Conservation (phyloP, 2,797 vertebrate species). For the Crenuchus spilurus region DNA sequence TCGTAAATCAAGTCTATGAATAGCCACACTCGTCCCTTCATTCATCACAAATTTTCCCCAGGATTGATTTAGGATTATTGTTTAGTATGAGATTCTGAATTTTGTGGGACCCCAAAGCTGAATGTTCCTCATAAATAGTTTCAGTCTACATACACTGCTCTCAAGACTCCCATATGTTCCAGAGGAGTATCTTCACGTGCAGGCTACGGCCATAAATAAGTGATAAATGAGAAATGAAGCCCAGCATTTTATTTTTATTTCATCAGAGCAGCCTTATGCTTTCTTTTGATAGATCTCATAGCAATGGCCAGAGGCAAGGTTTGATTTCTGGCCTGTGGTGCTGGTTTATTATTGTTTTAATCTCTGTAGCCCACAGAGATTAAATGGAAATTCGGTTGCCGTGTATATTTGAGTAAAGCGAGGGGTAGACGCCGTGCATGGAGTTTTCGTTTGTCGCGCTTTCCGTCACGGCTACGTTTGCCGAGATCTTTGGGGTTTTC, state of each 20-base stretch:
- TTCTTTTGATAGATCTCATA: constrained; percentile 35
- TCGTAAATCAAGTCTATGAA: too few relatives aligned
- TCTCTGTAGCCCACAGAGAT: constrained; percentile 27
- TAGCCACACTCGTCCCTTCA: too few relatives aligned
- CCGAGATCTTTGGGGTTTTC: constrained; percentile 28
- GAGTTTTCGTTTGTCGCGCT: constrained; percentile 17
- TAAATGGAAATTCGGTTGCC: constrained; percentile 18
- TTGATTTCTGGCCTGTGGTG: constrained; percentile 35
- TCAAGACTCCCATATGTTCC: constrained; percentile 27
- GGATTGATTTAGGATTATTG: too few relatives aligned
- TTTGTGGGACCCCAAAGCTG: neutral
- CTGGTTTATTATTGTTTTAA: constrained; percentile 47
- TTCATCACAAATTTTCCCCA: too few relatives aligned
- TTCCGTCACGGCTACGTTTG: neutral
- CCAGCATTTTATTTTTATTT: constrained; percentile 45
- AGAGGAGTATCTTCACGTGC: neutral
- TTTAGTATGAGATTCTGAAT: too few relatives aligned
- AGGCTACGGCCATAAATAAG: constrained; percentile 31
- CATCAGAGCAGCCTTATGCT: constrained; percentile 11
- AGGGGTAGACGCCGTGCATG: neutral
- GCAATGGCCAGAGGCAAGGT: constrained; percentile 15
- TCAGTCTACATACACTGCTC: too few relatives aligned
- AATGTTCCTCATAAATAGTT: too few relatives aligned
- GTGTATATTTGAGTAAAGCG: constrained; percentile 25
- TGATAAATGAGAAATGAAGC: constrained; percentile 36